Percentiles rank a stretch among this genome's conserved stretches.
Conservation (phyloP, 2,888 invertebrate genomes). For the Pilophorus perplexus region DNA sequence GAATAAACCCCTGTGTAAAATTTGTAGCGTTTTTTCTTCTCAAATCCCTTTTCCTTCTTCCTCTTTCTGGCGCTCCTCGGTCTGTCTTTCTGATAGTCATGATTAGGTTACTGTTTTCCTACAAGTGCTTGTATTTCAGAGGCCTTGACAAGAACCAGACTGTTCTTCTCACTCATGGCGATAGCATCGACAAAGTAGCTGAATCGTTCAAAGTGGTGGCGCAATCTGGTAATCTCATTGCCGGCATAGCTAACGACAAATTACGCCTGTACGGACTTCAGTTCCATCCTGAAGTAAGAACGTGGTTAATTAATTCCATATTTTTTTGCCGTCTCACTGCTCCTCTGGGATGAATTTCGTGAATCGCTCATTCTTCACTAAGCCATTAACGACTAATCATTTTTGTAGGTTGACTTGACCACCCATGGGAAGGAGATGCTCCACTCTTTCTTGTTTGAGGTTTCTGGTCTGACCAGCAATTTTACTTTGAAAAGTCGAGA, state of each 20-base stretch:
- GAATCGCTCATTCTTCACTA: too few relatives aligned
- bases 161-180: constrained; percentile 95
- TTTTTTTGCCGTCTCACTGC: too few relatives aligned
- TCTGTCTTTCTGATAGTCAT: background rate
- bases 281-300: constrained; percentile 84
- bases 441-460: constrained; percentile 89
- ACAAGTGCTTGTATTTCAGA: too few relatives aligned
- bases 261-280: constrained; percentile 91
- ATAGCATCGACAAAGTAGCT: constrained; percentile 89
- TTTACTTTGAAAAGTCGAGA: constrained; percentile 88
- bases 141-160: constrained; percentile 81
- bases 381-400: too few relatives aligned
- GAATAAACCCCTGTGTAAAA: too few relatives aligned
- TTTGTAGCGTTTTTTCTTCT: too few relatives aligned
- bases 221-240: constrained; percentile 75
- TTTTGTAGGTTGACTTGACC: constrained; percentile 83
- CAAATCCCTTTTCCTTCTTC: background rate
- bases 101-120: too few relatives aligned
- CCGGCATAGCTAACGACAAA: constrained; percentile 89
- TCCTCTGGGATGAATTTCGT: too few relatives aligned
- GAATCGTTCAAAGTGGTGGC: constrained; percentile 85
- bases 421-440: constrained; percentile 87
- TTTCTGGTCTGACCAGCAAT: constrained; percentile 79
- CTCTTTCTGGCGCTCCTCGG: background rate
- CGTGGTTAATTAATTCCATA: background rate